Percentiles rank a stretch among this genome's conserved stretches.
phyloP scores from a whole-genome alignment of 2,888 invertebrate genomes.

The Macropis europaea region DNA sequence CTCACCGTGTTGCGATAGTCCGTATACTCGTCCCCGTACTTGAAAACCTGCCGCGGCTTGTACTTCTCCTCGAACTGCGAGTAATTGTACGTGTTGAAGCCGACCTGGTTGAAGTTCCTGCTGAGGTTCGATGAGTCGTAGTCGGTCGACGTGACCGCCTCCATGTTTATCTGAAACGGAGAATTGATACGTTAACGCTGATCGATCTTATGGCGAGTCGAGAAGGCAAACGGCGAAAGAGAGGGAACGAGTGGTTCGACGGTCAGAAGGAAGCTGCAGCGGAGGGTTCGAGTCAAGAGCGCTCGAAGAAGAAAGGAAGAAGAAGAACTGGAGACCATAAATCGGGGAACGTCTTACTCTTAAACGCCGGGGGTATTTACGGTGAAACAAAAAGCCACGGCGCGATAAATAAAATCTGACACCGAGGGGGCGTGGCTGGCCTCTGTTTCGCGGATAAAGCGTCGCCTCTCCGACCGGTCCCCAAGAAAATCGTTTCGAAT shows the following conservation, averaged over 20 bases:
- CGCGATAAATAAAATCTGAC: slow-evolving; percentile 71
- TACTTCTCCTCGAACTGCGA: slow-evolving; percentile 75
- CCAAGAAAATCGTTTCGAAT: slow-evolving; percentile 16
- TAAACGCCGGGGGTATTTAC: slow-evolving; percentile 67
- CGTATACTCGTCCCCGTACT: slow-evolving; percentile 70
- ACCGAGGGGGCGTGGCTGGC: slow-evolving; percentile 56
- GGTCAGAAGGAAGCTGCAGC: background rate
- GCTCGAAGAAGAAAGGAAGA: slow-evolving; percentile 43
- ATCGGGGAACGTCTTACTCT: slow-evolving; percentile 71
- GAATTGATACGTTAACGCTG: background rate
- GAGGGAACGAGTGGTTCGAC: background rate
- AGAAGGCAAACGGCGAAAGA: background rate
- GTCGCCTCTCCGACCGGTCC: slow-evolving; percentile 1
- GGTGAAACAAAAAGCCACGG: slow-evolving; percentile 63
- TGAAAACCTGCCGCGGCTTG: slow-evolving; percentile 68
- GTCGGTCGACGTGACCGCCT: slow-evolving; percentile 80
- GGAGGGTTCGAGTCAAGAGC: slow-evolving; percentile 40
- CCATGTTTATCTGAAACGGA: slow-evolving; percentile 81
- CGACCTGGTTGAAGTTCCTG: slow-evolving; percentile 73
- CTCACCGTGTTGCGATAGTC: slow-evolving; percentile 69
- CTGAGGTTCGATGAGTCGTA: slow-evolving; percentile 78
- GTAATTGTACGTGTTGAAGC: slow-evolving; percentile 75
- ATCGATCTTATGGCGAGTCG: background rate
- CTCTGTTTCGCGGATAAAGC: slow-evolving; percentile 46
- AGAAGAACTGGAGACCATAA: slow-evolving; percentile 59